Percentiles rank a stretch among this genome's conserved stretches.
These are phyloP conservation scores for Eciton burchellii DNA, from an alignment of 1,140 invertebrate genomes.

Conservation along the genomic window DNA sequence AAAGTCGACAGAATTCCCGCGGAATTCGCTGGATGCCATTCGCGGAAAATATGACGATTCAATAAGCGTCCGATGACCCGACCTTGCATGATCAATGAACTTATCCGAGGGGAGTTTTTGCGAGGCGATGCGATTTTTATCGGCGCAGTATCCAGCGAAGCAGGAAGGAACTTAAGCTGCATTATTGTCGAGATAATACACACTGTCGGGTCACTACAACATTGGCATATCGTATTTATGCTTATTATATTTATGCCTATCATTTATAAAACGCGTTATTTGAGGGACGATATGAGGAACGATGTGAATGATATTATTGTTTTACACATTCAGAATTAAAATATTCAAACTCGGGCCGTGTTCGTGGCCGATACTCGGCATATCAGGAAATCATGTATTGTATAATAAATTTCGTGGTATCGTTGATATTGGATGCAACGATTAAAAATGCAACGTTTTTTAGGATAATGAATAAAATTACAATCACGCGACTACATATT, in stretches of 20 bases:
- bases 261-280: neutral
- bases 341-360: no score
- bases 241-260: no score
- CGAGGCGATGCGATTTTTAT: neutral
- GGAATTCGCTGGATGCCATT: constrained; percentile 24
- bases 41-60: constrained; percentile 43
- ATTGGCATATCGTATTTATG: neutral
- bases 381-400: neutral
- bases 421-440: neutral
- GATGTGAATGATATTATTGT: no score
- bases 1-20: constrained; percentile 11
- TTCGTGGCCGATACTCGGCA: no score
- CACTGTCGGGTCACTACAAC: neutral
- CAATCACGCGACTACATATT: constrained; percentile 14
- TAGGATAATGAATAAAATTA: constrained; percentile 35
- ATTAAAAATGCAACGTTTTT: constrained; percentile 13
- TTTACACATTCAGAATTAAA: no score
- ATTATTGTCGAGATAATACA: neutral
- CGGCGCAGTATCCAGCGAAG: neutral
- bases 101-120: neutral
- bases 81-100: constrained; percentile 4
- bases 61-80: constrained; percentile 16
- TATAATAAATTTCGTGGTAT: neutral
- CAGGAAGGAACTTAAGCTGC: no score
- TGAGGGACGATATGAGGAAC: no score